A percentile compares a stretch with the other conserved stretches of the same genome.
Evolutionary conservation across 92 coral and sea anemone genomes (phyloP).

Genomic region (Phenganax subtilis): DNA sequence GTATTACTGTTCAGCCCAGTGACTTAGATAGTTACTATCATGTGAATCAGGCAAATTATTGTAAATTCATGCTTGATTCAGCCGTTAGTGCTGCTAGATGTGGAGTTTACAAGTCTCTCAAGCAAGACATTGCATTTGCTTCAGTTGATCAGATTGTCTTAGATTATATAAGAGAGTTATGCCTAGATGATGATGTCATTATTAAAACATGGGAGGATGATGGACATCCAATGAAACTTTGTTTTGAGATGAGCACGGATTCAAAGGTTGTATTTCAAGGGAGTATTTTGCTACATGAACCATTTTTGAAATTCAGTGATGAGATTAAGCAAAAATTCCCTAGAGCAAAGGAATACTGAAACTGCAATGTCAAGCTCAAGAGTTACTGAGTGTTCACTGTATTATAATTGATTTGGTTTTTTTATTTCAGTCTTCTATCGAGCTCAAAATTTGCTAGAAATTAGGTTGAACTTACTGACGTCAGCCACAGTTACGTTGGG

Average conservation of each 20-base stretch:
- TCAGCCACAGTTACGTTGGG: too few species aligned
- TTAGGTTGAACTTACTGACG: too few species aligned
- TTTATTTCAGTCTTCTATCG: neutral
- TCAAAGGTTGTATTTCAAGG: conserved; percentile 18
- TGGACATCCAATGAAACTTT: conserved; percentile 15
- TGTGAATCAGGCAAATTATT: conserved; percentile 14
- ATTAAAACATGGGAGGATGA: conserved; percentile 23
- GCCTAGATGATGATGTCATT: conserved; percentile 2
- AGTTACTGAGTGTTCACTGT: neutral
- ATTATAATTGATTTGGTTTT: neutral
- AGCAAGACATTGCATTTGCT: conserved; percentile 33
- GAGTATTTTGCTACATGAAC: conserved; percentile 21
- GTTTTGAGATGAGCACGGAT: conserved; percentile 11
- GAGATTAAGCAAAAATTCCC: conserved; percentile 6
- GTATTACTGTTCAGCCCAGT: neutral
- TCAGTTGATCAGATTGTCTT: conserved; percentile 11
- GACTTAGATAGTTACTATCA: conserved; percentile 17
- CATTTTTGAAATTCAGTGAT: conserved; percentile 22
- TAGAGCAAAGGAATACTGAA: conserved; percentile 12
- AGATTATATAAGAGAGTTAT: conserved; percentile 6
- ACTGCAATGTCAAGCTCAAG: too few species aligned
- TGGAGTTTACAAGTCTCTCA: conserved; percentile 18
- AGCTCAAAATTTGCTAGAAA: too few species aligned
- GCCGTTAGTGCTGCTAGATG: conserved; percentile 19
- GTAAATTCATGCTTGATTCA: conserved; percentile 11